Evolutionary conservation across 2,888 invertebrate species (phyloP).

Genomic region (Coenonympha glycerion): DNA sequence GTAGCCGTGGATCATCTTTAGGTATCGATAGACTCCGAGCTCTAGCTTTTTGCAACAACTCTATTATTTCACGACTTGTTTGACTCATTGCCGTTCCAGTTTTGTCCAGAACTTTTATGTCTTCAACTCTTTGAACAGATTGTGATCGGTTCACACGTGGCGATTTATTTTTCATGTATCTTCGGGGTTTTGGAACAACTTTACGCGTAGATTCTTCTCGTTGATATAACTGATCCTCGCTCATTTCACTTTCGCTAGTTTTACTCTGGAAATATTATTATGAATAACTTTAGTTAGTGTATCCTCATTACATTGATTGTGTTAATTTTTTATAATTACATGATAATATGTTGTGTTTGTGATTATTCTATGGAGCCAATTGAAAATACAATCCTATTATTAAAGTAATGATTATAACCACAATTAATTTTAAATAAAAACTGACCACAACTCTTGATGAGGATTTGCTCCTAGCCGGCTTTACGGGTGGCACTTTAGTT

Average conservation of each 20-base stretch:
- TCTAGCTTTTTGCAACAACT: slow-evolving; percentile 67
- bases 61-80: slow-evolving; percentile 67
- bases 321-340: slow-evolving; percentile 20
- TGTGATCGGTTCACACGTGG: slow-evolving; percentile 73
- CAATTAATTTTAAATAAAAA: slow-evolving; percentile 60
- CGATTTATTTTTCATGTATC: slow-evolving; percentile 62
- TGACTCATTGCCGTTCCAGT: slow-evolving; percentile 64
- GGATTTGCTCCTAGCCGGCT: slow-evolving; percentile 71
- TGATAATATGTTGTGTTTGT: background rate
- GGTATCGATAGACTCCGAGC: slow-evolving; percentile 70
- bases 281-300: slow-evolving; percentile 50
- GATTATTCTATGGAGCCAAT: slow-evolving; percentile 28
- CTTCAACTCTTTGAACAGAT: slow-evolving; percentile 71
- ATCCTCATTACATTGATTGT: slow-evolving; percentile 44
- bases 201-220: slow-evolving; percentile 53
- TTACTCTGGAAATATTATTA: slow-evolving; percentile 72
- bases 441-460: slow-evolving; percentile 72
- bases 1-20: slow-evolving; percentile 66
- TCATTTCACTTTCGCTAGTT: slow-evolving; percentile 77
- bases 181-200: slow-evolving; percentile 59
- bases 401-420: slow-evolving; percentile 58
- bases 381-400: slow-evolving; percentile 62
- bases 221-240: slow-evolving; percentile 64
- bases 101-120: slow-evolving; percentile 48
- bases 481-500: slow-evolving; percentile 59